Conservation (phyloP, 2,113 vertebrate species). For the Oncorhynchus kisutch region DNA sequence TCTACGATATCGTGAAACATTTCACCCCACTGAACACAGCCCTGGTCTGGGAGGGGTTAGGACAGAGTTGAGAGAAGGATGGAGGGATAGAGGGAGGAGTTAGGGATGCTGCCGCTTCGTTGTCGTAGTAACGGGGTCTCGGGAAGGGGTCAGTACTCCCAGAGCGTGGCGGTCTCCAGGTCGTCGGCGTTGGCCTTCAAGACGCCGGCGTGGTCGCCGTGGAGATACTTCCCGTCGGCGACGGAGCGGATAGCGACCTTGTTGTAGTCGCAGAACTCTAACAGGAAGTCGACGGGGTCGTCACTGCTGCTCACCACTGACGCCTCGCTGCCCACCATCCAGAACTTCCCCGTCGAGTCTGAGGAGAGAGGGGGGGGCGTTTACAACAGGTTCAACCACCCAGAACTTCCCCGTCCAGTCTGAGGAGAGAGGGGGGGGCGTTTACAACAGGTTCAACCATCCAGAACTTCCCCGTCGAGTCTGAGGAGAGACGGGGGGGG, state of each 20-base stretch:
- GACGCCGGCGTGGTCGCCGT: conserved; percentile 94
- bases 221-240: conserved; percentile 87
- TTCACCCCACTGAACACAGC: too few relatives aligned
- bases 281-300: conserved; percentile 89
- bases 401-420: too few relatives aligned
- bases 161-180: conserved; percentile 89
- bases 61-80: not conserved
- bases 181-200: conserved; percentile 90
- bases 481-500: too few relatives aligned
- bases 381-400: too few relatives aligned
- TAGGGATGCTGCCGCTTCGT: not conserved
- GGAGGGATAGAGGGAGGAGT: not conserved
- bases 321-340: conserved; percentile 90
- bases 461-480: too few relatives aligned
- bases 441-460: too few relatives aligned
- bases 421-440: too few relatives aligned
- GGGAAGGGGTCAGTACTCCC: conserved; percentile 85
- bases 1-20: too few relatives aligned
- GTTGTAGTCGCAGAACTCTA: conserved; percentile 98
- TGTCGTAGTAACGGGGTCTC: conserved; percentile 55
- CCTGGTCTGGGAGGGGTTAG: not conserved
- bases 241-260: conserved; percentile 89
- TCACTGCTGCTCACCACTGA: conserved; percentile 95
- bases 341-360: conserved; percentile 98
- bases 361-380: not conserved